Base-by-base conservation (phyloP, 1,140 invertebrate species). In the Ceratina japonica region DNA sequence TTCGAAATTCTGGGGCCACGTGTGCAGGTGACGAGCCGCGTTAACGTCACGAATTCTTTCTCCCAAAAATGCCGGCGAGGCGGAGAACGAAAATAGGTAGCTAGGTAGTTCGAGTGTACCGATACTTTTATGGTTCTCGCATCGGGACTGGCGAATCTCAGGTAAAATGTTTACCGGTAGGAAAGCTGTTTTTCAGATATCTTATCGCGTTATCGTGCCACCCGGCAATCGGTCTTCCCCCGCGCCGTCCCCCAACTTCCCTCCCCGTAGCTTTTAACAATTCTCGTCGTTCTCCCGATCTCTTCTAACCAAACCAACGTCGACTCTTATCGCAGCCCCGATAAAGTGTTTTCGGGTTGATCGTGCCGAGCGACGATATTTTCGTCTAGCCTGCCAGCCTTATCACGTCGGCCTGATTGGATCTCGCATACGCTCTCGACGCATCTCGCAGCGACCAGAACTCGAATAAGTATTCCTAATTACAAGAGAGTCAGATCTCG, bases 141-240 rank as follows among this genome's bases (percentile, higher is more conserved):
- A 13, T 3, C 12, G 16, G 2, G 27, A 54, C 54, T 24, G 15
- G 61, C 27, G 59, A 74, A 61, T 49, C 56, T 49, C 31, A 44
- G 61, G 27, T 52, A 27, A 24, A 68, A 79, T 85, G 62, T 85
- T 84, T 85, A 82, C 58, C 71, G 66, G 73, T 56, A 82, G 65
- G 61, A 86, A 89, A 88, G 83, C 85, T 89, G 89, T 89, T 91
- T 89, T 90, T 86, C 86, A 89, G 80, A 86, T 90, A 91, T 87
- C 88, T 91, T 90, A 91, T 91, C 89, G 79, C 65, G 87, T 83
- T 89, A 88, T 90, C 70, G 59, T 20, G 52, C 49, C 24, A 69
- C 44, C 44, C 61, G 61, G 70, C 61, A 74, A 80, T 85, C 65
- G 49, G 24, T 8, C 65, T 22, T 44, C n/a, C 24, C 52, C 52